Percentiles rank a stretch among this genome's conserved stretches.
phyloP scores from a whole-genome alignment of 2,797 vertebrate species.

The Pipistrellus kuhlii region DNA sequence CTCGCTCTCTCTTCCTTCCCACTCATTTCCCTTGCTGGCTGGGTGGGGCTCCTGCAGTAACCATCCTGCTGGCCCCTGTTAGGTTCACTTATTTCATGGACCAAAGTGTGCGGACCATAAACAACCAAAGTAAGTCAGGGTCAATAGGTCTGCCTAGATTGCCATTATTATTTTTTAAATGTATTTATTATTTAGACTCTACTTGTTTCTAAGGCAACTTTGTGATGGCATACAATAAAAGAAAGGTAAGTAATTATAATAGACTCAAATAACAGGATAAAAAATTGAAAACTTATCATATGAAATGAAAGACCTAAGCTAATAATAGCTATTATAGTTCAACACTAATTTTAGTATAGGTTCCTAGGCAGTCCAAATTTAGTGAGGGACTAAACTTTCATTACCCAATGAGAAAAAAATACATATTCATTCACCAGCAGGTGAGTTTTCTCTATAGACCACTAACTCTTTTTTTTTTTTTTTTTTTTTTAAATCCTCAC shows the following conservation, averaged over 20 bases:
- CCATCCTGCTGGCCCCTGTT: too few species aligned
- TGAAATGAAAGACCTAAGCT: slow-evolving; percentile 27
- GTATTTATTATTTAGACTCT: slow-evolving; percentile 11
- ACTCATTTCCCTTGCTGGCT: background rate
- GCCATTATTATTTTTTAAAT: background rate
- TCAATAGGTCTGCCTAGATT: background rate
- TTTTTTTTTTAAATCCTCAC: background rate
- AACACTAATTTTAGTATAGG: slow-evolving; percentile 62
- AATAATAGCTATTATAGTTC: slow-evolving; percentile 53
- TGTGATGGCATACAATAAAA: slow-evolving; percentile 51
- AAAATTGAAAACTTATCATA: slow-evolving; percentile 50
- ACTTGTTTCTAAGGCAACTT: slow-evolving; percentile 35
- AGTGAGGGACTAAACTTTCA: slow-evolving; percentile 21
- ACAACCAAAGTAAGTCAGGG: background rate
- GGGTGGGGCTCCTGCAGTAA: background rate
- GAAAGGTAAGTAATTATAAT: slow-evolving; percentile 50
- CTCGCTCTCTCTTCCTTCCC: background rate
- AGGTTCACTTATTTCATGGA: background rate
- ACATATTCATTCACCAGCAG: slow-evolving; percentile 30
- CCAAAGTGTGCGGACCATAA: background rate
- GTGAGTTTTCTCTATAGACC: background rate
- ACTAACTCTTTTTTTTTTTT: background rate
- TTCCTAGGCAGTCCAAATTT: slow-evolving; percentile 57
- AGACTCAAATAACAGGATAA: background rate
- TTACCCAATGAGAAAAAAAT: slow-evolving; percentile 6